Percentiles rank a stretch among this genome's conserved stretches.
Conservation (phyloP, 2,113 vertebrate genomes). For the Tachysurus vachellii region DNA sequence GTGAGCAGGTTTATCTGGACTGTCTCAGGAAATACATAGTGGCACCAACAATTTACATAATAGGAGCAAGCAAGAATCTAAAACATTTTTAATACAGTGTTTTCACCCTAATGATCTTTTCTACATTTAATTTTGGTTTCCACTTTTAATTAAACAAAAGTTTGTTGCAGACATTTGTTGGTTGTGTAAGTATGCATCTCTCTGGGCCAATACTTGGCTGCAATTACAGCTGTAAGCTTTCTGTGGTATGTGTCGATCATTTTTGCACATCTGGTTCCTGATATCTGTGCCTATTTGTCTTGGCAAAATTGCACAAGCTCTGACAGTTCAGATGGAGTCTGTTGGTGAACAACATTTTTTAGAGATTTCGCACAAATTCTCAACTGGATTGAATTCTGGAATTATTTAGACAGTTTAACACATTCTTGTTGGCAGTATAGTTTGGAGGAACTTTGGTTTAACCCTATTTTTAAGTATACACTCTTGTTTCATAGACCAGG, state of each 20-base stretch:
- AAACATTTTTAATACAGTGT: neutral
- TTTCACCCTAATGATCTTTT: neutral
- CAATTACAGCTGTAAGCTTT: neutral
- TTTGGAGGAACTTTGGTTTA: neutral
- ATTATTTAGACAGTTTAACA: neutral
- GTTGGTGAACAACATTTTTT: neutral
- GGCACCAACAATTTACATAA: too few species aligned
- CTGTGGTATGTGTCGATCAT: neutral
- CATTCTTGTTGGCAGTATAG: neutral
- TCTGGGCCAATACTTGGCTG: neutral
- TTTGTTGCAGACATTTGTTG: neutral
- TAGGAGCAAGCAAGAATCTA: neutral
- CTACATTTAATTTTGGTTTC: neutral
- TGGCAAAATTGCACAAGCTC: neutral
- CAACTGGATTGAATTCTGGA: neutral
- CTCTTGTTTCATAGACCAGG: neutral
- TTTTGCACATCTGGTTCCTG: slow-evolving; percentile 1
- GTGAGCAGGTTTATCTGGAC: neutral
- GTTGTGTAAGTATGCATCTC: neutral
- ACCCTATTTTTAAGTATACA: neutral
- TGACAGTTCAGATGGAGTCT: neutral
- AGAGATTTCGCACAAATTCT: neutral
- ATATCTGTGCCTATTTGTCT: neutral
- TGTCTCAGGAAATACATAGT: neutral
- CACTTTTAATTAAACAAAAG: neutral